Base-by-base conservation (phyloP, 2,888 invertebrate genomes). In the Nephrotoma appendiculata region DNA sequence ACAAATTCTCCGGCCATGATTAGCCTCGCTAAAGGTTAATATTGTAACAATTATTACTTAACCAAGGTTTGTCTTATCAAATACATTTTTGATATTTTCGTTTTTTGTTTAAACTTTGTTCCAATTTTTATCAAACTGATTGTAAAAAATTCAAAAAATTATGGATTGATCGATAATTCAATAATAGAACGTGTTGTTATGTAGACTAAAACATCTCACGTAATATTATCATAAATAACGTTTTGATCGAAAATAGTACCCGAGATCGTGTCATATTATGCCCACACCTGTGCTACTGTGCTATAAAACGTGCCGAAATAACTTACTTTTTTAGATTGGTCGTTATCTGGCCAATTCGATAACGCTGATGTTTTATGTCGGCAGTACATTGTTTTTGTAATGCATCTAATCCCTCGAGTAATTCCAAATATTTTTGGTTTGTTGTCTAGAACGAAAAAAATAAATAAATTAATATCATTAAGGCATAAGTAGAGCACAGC, bases 311-410 rank as follows among this genome's bases (percentile, higher is more conserved):
- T 31, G 57, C 57, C 19, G 19, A 71, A 71, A 84, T 7, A 42
- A 42, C 84, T 94, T 93, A 98, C 98, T 94, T 95, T 92, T 95
- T 95, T 87, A 98, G 90, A 86, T 95, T 94, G 89, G 95, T 95
- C 45, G 93, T 93, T 89, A 99, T 96, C 90, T 96, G 94, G 71
- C 95, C 94, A 92, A 98, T 94, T 88, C 98, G 94, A 92, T 99
- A 98, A 89, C 96, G 94, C 91, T 99, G 98, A 92, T 99, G 98
- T 89, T 94, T 94, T 88, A 99, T 94, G 90, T 97, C 97, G 91
- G 96, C 96, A 89, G 96, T 92, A 92, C 98, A 98, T 94, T 96
- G 94, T 90, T 95, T 95, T 91, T 98, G 98, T 84, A 96, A 93
- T 88, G 95, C 94, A 86, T 95, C 94, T 45, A 98, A 93, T 91